Evolutionary conservation across 2,888 invertebrate species (phyloP).

Genomic region (Alviniconcha strummeri): DNA sequence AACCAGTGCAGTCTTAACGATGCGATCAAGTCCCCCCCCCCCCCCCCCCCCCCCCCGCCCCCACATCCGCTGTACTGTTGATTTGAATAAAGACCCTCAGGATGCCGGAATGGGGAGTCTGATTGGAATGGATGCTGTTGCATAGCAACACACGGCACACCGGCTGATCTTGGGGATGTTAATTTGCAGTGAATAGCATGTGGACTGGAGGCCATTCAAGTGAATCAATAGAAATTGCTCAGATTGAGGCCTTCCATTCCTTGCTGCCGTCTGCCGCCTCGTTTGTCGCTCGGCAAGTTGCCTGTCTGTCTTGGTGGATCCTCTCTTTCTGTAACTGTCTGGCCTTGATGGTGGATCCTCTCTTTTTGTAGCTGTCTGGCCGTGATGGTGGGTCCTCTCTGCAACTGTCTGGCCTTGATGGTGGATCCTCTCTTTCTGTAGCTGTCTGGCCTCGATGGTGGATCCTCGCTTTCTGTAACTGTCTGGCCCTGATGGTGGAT

Average conservation of each 20-base stretch:
- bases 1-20: too few species aligned
- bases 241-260: not conserved
- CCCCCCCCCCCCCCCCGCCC: too few species aligned
- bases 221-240: conserved; percentile 12
- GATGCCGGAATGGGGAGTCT: not conserved
- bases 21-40: too few species aligned
- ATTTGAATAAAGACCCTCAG: conserved; percentile 6
- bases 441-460: not conserved
- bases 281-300: not conserved
- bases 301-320: not conserved
- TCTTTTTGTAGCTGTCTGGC: not conserved
- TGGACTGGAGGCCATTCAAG: conserved; percentile 10
- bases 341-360: not conserved
- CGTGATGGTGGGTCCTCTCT: not conserved
- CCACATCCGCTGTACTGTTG: not conserved
- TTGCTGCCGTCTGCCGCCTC: not conserved
- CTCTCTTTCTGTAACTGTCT: not conserved
- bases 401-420: too few species aligned
- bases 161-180: not conserved
- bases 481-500: too few species aligned
- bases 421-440: too few species aligned
- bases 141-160: conserved; percentile 18
- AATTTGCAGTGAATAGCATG: conserved; percentile 22
- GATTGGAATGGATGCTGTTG: conserved; percentile 26
- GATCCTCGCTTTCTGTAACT: not conserved